Evolutionary conservation across 2,113 vertebrate species (phyloP).

Genomic region (Syrrhaptes paradoxus): DNA sequence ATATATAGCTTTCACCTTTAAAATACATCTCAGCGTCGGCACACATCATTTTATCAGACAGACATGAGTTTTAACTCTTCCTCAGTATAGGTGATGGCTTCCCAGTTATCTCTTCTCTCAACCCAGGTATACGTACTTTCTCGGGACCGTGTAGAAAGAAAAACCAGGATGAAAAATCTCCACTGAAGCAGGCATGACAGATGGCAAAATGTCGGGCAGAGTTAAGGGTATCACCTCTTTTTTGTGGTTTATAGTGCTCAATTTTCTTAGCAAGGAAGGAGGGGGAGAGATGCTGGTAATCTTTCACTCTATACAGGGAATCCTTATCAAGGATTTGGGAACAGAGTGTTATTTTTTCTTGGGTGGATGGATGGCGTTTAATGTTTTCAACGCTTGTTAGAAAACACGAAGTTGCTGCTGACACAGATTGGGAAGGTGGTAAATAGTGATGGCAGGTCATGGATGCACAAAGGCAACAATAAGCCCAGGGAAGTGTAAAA

Average conservation of each 20-base stretch:
- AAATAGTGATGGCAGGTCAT: neutral
- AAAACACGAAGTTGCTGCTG: neutral
- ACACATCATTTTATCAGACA: neutral
- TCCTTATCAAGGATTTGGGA: neutral
- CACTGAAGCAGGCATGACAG: neutral
- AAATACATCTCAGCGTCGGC: neutral
- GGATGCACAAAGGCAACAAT: neutral
- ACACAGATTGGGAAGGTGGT: neutral
- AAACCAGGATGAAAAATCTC: neutral
- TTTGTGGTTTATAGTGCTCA: neutral
- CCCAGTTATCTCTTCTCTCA: neutral
- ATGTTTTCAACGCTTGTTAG: neutral
- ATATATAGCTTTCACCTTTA: neutral
- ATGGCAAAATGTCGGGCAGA: neutral
- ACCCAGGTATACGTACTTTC: neutral
- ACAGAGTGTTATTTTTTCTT: neutral
- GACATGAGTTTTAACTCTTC: neutral
- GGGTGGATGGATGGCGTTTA: neutral
- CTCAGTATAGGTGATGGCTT: neutral
- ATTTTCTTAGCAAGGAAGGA: neutral
- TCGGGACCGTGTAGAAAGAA: neutral
- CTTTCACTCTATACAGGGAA: neutral
- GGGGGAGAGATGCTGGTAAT: neutral
- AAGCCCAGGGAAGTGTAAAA: neutral
- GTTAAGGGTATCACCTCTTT: neutral